These are phyloP conservation scores for Heliothis peltigera DNA, from an alignment of 2,888 invertebrate species.

Conservation along the genomic window DNA sequence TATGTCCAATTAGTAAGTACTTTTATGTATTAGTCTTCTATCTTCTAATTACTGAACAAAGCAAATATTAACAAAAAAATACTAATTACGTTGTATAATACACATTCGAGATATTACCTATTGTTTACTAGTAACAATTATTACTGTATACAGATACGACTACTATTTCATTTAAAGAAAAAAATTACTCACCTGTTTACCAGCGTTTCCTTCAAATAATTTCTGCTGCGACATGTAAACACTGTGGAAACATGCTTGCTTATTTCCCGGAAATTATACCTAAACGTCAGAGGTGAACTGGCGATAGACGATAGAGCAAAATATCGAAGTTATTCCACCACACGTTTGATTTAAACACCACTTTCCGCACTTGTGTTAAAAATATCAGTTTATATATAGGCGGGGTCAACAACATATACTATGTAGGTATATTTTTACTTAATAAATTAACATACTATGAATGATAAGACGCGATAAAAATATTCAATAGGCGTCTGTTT, in stretches of 20 bases:
- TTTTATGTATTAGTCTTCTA: not conserved
- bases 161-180: not conserved
- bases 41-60: not conserved
- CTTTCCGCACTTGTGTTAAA: conserved; percentile 26
- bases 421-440: not conserved
- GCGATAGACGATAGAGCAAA: conserved; percentile 22
- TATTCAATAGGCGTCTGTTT: conserved; percentile 30
- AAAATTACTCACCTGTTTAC: conserved; percentile 23
- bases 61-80: not conserved
- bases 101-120: not conserved
- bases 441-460: conserved; percentile 10
- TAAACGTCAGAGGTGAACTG: conserved; percentile 21
- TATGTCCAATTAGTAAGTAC: conserved; percentile 1
- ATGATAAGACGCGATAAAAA: not conserved
- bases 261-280: conserved; percentile 33
- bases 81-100: not conserved
- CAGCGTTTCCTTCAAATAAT: conserved; percentile 19
- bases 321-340: conserved; percentile 33
- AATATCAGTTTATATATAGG: conserved; percentile 20
- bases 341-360: conserved; percentile 18
- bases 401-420: conserved; percentile 10
- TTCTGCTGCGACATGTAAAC: conserved; percentile 1
- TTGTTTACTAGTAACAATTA: not conserved
- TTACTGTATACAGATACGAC: not conserved
- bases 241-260: conserved; percentile 31